These are phyloP conservation scores for Sus cebifrons DNA, from an alignment of 2,797 vertebrate genomes.

Conservation along the genomic window DNA sequence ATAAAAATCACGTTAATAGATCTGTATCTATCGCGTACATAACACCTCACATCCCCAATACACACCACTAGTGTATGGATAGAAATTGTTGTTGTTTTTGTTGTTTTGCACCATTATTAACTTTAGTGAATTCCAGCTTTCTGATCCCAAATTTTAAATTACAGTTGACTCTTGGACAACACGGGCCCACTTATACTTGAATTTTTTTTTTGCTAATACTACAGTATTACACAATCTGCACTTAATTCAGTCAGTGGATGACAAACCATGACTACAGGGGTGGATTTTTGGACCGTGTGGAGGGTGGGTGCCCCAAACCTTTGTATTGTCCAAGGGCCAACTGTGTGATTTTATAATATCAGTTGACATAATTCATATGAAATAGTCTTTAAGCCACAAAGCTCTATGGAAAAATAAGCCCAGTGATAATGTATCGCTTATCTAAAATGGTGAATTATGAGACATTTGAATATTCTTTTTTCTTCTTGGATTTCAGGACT, in stretches of 20 bases:
- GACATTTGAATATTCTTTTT: constrained; percentile 27
- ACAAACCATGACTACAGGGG: neutral
- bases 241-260: neutral
- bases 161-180: neutral
- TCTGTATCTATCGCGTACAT: neutral
- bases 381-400: constrained; percentile 15
- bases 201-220: neutral
- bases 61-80: neutral
- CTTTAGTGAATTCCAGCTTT: neutral
- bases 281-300: neutral
- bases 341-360: constrained; percentile 33
- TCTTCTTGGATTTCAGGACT: neutral
- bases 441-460: constrained; percentile 31
- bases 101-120: neutral
- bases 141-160: constrained; percentile 24
- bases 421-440: neutral
- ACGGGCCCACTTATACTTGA: neutral
- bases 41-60: too few relatives aligned
- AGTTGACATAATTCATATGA: neutral
- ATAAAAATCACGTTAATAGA: neutral
- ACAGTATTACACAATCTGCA: neutral
- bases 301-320: neutral
- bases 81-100: neutral
- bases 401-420: neutral
- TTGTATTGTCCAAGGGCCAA: neutral